These are phyloP conservation scores for Ctenopoma kingsleyae DNA, from an alignment of 2,797 vertebrate species.

Conservation along the genomic window DNA sequence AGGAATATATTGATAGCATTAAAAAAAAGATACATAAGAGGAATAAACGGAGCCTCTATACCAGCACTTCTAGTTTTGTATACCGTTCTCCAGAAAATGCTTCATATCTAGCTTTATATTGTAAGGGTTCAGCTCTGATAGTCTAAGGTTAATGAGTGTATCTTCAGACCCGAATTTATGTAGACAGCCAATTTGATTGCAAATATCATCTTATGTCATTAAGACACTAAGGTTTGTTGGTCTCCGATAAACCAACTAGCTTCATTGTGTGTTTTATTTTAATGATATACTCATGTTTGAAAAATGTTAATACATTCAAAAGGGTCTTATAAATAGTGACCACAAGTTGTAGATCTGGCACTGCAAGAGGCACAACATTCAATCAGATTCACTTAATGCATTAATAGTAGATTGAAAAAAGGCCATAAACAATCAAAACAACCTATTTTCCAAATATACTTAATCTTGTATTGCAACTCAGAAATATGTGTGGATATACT, in stretches of 20 bases:
- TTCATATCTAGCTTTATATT: neutral
- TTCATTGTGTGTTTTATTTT: neutral
- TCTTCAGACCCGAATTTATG: no score
- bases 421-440: neutral
- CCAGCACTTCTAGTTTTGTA: neutral
- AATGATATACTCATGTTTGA: neutral
- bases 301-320: no score
- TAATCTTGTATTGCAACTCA: neutral
- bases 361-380: neutral
- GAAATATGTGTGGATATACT: neutral
- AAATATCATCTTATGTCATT: no score
- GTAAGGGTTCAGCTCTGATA: neutral
- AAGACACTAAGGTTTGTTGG: no score
- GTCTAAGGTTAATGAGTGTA: no score
- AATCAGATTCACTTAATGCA: neutral
- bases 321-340: no score
- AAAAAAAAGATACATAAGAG: neutral
- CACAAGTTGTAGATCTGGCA: no score
- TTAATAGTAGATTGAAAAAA: neutral
- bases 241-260: no score
- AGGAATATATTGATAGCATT: neutral
- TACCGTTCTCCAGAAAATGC: neutral
- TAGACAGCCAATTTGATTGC: no score
- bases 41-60: neutral
- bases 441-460: neutral